Evolutionary conservation across 2,113 vertebrate genomes (phyloP).

Genomic region (Trinectes maculatus): DNA sequence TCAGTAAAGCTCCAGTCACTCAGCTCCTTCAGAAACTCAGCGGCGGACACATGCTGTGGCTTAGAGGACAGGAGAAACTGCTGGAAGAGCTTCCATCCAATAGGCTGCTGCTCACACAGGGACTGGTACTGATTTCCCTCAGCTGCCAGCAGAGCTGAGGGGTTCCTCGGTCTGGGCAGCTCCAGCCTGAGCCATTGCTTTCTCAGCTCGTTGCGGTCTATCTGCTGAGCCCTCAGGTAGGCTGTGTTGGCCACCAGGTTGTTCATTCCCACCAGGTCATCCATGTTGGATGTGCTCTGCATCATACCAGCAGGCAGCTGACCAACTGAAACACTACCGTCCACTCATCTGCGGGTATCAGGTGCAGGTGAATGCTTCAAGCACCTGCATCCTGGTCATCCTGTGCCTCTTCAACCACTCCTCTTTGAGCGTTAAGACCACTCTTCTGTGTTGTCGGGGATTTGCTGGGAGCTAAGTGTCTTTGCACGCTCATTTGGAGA

Average conservation of each 20-base stretch:
- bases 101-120: constrained; percentile 90
- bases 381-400: constrained; percentile 22
- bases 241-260: constrained; percentile 91
- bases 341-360: constrained; percentile 18
- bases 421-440: constrained; percentile 31
- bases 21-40: constrained; percentile 86
- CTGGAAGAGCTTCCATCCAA: constrained; percentile 88
- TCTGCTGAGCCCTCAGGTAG: constrained; percentile 88
- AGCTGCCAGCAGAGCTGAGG: constrained; percentile 51
- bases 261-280: constrained; percentile 88
- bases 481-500: constrained; percentile 52
- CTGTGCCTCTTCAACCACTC: constrained; percentile 6
- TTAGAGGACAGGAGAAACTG: constrained; percentile 80
- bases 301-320: not conserved
- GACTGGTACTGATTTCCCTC: constrained; percentile 78
- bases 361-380: constrained; percentile 15
- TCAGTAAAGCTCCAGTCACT: constrained; percentile 85
- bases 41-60: constrained; percentile 73
- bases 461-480: constrained; percentile 65
- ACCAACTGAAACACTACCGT: not conserved
- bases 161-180: constrained; percentile 80
- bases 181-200: constrained; percentile 80
- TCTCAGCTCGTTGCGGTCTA: constrained; percentile 81
- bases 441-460: constrained; percentile 52
- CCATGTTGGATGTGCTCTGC: constrained; percentile 73